Evolutionary conservation across 2,888 invertebrate species (phyloP), one percentile per base, ranked within the genome.

Genomic region (Hesperia comma): DNA sequence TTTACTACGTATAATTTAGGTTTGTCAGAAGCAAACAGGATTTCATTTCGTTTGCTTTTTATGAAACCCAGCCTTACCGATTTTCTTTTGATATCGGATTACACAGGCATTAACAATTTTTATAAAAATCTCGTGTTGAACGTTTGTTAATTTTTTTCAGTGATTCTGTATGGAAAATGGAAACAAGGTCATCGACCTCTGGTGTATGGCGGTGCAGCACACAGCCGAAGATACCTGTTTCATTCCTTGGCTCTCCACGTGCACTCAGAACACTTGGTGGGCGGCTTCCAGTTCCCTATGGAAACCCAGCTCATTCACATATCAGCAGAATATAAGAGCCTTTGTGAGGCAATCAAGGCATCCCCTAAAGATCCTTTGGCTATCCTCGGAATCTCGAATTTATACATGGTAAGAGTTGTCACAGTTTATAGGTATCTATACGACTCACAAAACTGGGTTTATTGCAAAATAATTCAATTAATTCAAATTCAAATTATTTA

Each of bases 231-330:
- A 1, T 91, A 90, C 67, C 41, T 84, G 1, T 90, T 90, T 72
- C 81, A 89, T 68, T 88, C 86, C 0, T 58, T 90, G 33, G 74
- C 77, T 7, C 33, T 88, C 0, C 87, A 83, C 62, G 82, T 84
- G 78, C 90, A 88, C 0, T 88, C 90, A 0, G 90, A 91, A 57
- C 90, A 91, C 60, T 76, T 76, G 0, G 75, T 90, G 3, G 84
- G 78, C 0, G 79, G 77, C 0, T 62, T 85, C 0, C 76, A 77
- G 41, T 89, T 80, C 71, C 90, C 90, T 0, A 43, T 90, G 55
- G 90, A 91, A 70, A 85, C 74, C 17, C 90, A 90, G 72, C 77
- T 77, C 0, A 56, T 85, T 5, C 85, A 84, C 63, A 72, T 89
- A 49, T 85, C 90, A 1, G 83, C 85, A 0, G 88, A 90, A 43